Evolutionary conservation across 2,797 vertebrate genomes (phyloP).

Genomic region (Sebastes minor): DNA sequence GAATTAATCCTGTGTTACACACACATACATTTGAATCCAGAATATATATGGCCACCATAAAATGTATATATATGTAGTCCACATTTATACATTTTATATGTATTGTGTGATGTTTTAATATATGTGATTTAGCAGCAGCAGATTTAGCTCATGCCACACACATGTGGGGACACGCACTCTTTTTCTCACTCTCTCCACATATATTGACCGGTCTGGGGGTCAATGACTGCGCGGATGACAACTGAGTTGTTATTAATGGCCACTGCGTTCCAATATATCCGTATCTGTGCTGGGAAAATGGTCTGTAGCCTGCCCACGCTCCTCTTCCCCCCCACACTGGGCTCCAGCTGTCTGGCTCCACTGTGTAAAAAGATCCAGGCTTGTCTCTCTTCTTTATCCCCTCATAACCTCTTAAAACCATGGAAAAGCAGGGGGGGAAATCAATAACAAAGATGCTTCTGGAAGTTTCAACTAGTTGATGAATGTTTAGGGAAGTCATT

Average conservation of each 20-base stretch:
- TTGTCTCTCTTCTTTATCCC: slow-evolving; percentile 69
- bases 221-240: slow-evolving; percentile 78
- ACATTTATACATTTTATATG: slow-evolving; percentile 7
- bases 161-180: background rate
- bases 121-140: slow-evolving; percentile 17
- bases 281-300: slow-evolving; percentile 79
- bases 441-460: slow-evolving; percentile 72
- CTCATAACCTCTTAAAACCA: slow-evolving; percentile 74
- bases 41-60: background rate
- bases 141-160: slow-evolving; percentile 34
- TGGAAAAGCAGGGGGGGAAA: slow-evolving; percentile 61
- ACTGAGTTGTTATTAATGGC: slow-evolving; percentile 81
- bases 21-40: background rate
- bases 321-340: slow-evolving; percentile 62
- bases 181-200: slow-evolving; percentile 49
- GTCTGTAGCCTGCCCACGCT: slow-evolving; percentile 65
- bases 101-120: slow-evolving; percentile 2
- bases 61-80: background rate
- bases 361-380: slow-evolving; percentile 81
- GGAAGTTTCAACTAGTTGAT: slow-evolving; percentile 66
- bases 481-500: slow-evolving; percentile 50
- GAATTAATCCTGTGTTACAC: slow-evolving; percentile 20
- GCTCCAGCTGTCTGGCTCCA: slow-evolving; percentile 82
- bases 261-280: slow-evolving; percentile 72
- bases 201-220: slow-evolving; percentile 76